These are phyloP conservation scores for Myrmecophaga tridactyla DNA, from an alignment of 2,113 vertebrate species.

Conservation along the genomic window DNA sequence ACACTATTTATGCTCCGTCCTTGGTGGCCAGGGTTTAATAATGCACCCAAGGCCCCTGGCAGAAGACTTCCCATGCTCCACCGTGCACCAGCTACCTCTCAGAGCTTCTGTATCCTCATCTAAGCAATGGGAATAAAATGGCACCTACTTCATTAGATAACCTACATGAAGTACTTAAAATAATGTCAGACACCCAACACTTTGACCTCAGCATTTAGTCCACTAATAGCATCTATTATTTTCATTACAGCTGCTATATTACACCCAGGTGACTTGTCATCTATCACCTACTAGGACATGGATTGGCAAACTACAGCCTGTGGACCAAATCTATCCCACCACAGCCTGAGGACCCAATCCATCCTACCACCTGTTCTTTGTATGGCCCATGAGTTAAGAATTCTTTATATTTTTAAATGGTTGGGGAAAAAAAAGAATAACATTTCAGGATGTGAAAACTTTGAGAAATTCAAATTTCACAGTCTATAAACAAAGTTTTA, in stretches of 20 bases:
- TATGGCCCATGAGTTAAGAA: neutral
- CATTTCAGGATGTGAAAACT: neutral
- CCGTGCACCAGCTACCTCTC: neutral
- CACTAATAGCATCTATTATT: neutral
- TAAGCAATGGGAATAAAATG: neutral
- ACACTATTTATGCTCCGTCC: neutral
- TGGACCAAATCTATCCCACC: neutral
- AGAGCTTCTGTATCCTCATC: neutral
- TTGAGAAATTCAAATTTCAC: conserved; percentile 29
- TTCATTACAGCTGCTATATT: neutral
- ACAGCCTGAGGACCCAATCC: too few species aligned
- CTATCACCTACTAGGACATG: neutral
- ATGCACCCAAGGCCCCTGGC: neutral
- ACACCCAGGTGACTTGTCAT: neutral
- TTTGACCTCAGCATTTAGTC: neutral
- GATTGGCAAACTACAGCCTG: neutral
- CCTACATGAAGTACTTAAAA: neutral
- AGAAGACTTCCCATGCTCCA: neutral
- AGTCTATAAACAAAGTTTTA: conserved; percentile 11
- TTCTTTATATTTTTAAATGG: conserved; percentile 8
- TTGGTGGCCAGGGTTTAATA: neutral
- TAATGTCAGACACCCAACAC: neutral
- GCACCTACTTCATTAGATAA: neutral
- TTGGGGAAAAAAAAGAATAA: neutral
- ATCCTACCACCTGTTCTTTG: neutral